Evolutionary conservation across 2,113 vertebrate genomes (phyloP).

Genomic region (Mobula hypostoma): DNA sequence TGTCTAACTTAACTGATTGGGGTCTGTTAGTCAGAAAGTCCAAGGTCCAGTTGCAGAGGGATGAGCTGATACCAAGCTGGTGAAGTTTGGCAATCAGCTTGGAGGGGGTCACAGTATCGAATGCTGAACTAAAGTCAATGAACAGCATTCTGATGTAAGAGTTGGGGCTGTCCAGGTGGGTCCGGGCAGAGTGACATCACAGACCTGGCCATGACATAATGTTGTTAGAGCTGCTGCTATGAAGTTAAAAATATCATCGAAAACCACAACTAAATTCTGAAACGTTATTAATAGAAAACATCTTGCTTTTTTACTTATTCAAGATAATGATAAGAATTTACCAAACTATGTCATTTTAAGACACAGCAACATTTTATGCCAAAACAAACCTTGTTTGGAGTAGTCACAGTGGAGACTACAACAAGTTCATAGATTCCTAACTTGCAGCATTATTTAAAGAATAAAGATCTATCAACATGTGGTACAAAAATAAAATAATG

Average conservation of each 20-base stretch:
- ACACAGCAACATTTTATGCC: constrained; percentile 13
- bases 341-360: neutral
- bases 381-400: constrained; percentile 16
- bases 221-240: neutral
- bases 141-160: too few species aligned
- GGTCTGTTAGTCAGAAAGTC: too few species aligned
- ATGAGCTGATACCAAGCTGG: too few species aligned
- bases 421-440: neutral
- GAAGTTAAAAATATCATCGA: neutral
- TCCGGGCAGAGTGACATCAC: too few species aligned
- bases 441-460: neutral
- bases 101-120: too few species aligned
- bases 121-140: too few species aligned
- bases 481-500: neutral
- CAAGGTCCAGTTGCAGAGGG: too few species aligned
- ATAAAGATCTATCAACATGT: constrained; percentile 16
- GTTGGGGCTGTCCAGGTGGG: too few species aligned
- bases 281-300: neutral
- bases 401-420: neutral
- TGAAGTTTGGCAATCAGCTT: too few species aligned
- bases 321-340: neutral
- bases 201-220: too few species aligned
- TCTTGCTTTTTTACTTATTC: neutral
- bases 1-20: too few species aligned
- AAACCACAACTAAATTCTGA: neutral